These are phyloP conservation scores for Meda fulgida DNA, from an alignment of 2,797 vertebrate genomes.

Conservation along the genomic window DNA sequence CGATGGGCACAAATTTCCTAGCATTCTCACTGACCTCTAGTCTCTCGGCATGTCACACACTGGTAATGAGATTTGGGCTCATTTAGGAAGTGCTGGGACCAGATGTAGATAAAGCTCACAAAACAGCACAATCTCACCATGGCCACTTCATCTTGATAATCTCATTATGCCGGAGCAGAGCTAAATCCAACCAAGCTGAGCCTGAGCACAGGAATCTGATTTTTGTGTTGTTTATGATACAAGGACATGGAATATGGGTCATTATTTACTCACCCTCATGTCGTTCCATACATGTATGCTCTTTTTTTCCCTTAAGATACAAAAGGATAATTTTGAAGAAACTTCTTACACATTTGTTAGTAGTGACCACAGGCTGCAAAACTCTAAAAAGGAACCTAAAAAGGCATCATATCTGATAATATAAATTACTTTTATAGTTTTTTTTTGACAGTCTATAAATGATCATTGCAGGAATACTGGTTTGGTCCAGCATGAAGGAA, in stretches of 20 bases:
- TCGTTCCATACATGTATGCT: background rate
- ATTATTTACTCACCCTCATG: background rate
- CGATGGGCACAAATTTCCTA: conserved; percentile 11
- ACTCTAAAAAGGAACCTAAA: too few relatives aligned
- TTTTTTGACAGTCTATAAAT: background rate
- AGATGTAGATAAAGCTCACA: conserved; percentile 56
- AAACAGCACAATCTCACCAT: conserved; percentile 46
- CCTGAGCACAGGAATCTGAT: conserved; percentile 26
- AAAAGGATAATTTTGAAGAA: background rate
- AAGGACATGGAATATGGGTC: background rate
- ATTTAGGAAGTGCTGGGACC: conserved; percentile 49
- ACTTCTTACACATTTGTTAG: background rate
- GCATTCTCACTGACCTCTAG: conserved; percentile 36
- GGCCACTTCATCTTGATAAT: conserved; percentile 56
- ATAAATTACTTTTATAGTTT: background rate
- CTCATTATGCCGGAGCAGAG: conserved; percentile 50
- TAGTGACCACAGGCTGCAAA: background rate
- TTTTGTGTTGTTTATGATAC: conserved; percentile 3
- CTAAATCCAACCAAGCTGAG: conserved; percentile 37
- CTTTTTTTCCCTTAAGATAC: background rate
- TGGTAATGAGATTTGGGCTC: conserved; percentile 33
- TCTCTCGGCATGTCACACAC: conserved; percentile 14
- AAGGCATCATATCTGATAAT: background rate
- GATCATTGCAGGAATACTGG: background rate
- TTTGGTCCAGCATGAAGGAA: background rate